Evolutionary conservation across 2,888 invertebrate species (phyloP), one percentile per base, ranked within the genome.

Genomic region (Hanleya hanleyi): DNA sequence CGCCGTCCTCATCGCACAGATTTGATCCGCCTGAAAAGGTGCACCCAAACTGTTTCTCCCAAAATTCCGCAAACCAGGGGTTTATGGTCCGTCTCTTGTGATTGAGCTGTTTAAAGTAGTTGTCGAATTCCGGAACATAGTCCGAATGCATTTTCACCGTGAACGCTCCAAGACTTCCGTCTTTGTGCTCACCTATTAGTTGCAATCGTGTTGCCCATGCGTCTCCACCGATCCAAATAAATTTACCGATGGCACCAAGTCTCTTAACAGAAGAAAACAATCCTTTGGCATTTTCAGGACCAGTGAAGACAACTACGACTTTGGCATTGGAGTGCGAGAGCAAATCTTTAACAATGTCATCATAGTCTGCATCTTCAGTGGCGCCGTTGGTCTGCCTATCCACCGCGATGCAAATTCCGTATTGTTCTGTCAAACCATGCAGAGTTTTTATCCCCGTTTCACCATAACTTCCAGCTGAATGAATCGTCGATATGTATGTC

Each of bases 401-500:
- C 1, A 73, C 73, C 7, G 81, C 85, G 9, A 84, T 75, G 57
- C 86, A 86, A 33, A 85, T 75, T 0, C 76, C 76, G 26, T 69
- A 33, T 0, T 68, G 29, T 5, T 70, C 18, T 2, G 81, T 77
- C 4, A 76, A n/a, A 12, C 50, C 22, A 32, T 73, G 67, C 4
- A 86, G 71, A n/a, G 72, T 68, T 22, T 78, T 74, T 38, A 76
- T 77, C 0, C 80, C 84, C 7, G 71, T 73, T 61, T 80, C 81
- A 7, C 86, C 86, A 62, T 86, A 86, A 49, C 81, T 77, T 15
- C 94, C 95, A 84, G 94, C 94, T 1, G 94, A 94, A 88, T 94
- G 94, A 69, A 94, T 93, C 15, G 93, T 93, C 65, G 94, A 94
- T 51, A 95, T 93, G 88, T 95, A 95, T n/a, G 94, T 94, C 95